Conservation (phyloP, 1,140 invertebrate species). For the Idris sp. region DNA sequence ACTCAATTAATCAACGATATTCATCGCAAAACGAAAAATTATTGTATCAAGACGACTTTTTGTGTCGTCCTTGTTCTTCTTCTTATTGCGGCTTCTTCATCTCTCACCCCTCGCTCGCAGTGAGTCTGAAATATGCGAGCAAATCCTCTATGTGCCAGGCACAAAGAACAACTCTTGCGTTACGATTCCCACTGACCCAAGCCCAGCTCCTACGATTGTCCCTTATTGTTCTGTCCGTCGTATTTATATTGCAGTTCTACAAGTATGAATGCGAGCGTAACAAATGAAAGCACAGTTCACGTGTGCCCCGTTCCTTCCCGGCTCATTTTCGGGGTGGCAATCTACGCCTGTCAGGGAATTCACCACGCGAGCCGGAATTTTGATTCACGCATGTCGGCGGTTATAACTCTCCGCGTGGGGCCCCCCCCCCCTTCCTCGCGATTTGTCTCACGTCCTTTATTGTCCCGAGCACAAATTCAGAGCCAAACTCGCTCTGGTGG, state of each 20-base stretch:
- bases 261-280: conserved; percentile 54
- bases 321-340: conserved; percentile 51
- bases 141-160: conserved; percentile 10
- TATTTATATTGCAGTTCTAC: conserved; percentile 48
- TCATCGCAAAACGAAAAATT: not conserved
- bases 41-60: not conserved
- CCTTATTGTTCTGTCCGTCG: conserved; percentile 43
- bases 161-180: conserved; percentile 28
- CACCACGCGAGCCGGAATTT: conserved; percentile 50
- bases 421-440: conserved; percentile 38
- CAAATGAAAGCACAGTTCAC: conserved; percentile 52
- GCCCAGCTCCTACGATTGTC: conserved; percentile 36
- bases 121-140: conserved; percentile 1
- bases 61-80: too few species aligned
- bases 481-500: conserved; percentile 36
- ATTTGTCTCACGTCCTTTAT: conserved; percentile 58
- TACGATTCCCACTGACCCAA: conserved; percentile 25
- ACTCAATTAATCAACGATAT: too few species aligned
- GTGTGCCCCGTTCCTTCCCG: conserved; percentile 37
- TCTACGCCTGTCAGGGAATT: conserved; percentile 55
- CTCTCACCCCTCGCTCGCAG: not conserved
- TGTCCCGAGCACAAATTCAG: conserved; percentile 47
- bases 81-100: too few species aligned
- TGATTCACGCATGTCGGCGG: conserved; percentile 49
- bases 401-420: conserved; percentile 53